Evolutionary conservation across 2,113 vertebrate species (phyloP), one percentile per base, ranked within the genome.

Genomic region (Abramis brama): DNA sequence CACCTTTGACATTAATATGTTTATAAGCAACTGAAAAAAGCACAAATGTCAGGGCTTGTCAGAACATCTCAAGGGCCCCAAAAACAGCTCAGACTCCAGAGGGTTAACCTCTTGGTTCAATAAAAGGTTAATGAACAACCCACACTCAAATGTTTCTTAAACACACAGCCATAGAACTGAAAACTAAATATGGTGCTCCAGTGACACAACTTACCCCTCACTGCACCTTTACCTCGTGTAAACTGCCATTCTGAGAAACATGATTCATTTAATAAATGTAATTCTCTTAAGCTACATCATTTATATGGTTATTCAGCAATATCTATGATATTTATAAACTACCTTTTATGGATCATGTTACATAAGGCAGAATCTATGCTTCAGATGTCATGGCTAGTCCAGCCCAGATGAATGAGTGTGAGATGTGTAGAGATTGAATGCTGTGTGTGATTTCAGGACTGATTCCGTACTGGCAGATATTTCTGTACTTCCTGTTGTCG

Each of bases 401-500:
- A 70, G 33, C 13, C 27, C 71, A 52, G 73, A 47, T 39, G 17
- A 57, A 33, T 10, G 5, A 1, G 6, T 84, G 23, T 75, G 17
- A 64, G 71, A 3, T 15, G 27, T n/a, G 39, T n/a, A 43, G 1
- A 21, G 30, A 59, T 2, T 59, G 39, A 47, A 39, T 47, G 55
- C 59, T 84, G 36, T 87, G 7, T 74, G 27, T 86, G 43, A 30
- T 83, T 77, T 2, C 59, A 95, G 94, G 93, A 79, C 21, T n/a
- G 1, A 55, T 43, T 0, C 85, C 89, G 0, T 89, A 86, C 89
- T 93, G 93, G 94, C 60, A 88, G 62, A 90, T 93, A 30, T 6
- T 88, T 1, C 23, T 90, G 4, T 89, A 6, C 80, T 93, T 94
- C 86, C 45, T 94, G 71, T 8, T 21, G 10, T 91, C 93, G 7